Base-by-base conservation (phyloP, 2,113 vertebrate genomes). In the Aegithalos caudatus region DNA sequence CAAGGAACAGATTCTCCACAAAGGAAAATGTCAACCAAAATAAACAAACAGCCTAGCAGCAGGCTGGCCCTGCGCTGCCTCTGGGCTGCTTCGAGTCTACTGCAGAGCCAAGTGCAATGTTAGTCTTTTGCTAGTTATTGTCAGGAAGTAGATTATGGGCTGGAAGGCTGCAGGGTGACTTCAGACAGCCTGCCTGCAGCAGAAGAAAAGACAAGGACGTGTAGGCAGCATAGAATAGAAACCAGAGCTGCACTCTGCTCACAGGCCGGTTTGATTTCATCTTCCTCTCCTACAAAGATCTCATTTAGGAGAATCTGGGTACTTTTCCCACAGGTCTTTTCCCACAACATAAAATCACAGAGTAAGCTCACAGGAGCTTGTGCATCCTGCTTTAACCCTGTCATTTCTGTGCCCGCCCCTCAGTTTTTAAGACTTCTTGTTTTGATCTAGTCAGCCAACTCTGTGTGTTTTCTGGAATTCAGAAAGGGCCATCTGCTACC, bases 1-100 rank as follows among this genome's bases (percentile, higher is more conserved):
- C 83, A 64, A 96, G 96, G 88, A 88, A 79, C 64, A 61, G 90
- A 74, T 83, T 73, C 80, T 70, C 12, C 3, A 97, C 92, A 96
- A 97, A 97, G 93, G 92, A 83, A 93, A 54, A 60, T 81, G 95
- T 96, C 96, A 95, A 91, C 86, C 81, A 66, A 92, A 88, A 86
- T 94, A 88, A 97, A 94, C 93, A 81, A 83, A 48, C 66, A 94
- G 92, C 56, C 88, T 27, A 50, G 56, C 33, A 53, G 94, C 93
- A 81, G 89, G 81, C 85, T 91, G 88, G 90, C 90, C 94, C 95
- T 28, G 67, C 0, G 2, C 86, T 73, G 96, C 96, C 92, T 64
- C 37, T 79, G 33, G 95, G 80, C 91, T 90, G 81, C 94, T 92
- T 20, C 9, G 10, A 82, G 64, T 62, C 25, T 35, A 7, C 94